Evolutionary conservation across 2,113 vertebrate species (phyloP).

Genomic region (Oryzias javanicus): DNA sequence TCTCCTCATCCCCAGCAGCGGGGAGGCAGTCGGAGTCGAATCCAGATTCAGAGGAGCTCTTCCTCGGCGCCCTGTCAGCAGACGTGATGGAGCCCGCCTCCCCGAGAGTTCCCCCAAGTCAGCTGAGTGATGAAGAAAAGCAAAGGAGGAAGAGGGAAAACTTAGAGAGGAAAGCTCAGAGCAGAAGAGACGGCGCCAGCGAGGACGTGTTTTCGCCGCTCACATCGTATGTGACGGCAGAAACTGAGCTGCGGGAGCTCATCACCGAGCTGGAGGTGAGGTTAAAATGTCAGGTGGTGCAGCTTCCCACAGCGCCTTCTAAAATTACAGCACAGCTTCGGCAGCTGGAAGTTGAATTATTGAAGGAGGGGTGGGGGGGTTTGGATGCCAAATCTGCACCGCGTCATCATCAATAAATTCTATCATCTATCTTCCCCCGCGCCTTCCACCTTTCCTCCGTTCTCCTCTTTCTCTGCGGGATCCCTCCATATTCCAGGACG

Average conservation of each 20-base stretch:
- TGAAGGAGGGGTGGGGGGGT: conserved; percentile 9
- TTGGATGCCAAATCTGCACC: conserved; percentile 23
- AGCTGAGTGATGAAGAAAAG: conserved; percentile 78
- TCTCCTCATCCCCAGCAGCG: conserved; percentile 1
- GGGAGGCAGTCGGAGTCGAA: conserved; percentile 21
- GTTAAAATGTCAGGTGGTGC: neutral
- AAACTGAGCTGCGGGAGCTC: conserved; percentile 88
- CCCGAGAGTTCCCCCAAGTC: conserved; percentile 59
- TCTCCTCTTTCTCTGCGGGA: conserved; percentile 4
- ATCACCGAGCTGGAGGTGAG: conserved; percentile 89
- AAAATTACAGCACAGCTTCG: conserved; percentile 32
- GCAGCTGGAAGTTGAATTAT: conserved; percentile 44
- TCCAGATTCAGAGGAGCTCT: conserved; percentile 59
- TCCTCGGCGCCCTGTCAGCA: conserved; percentile 77
- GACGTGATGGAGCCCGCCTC: conserved; percentile 73
- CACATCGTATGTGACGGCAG: conserved; percentile 88
- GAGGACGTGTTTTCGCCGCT: conserved; percentile 85
- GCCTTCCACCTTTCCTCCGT: neutral
- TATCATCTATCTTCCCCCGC: conserved; percentile 24
- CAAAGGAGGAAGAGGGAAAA: conserved; percentile 81
- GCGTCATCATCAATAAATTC: conserved; percentile 46
- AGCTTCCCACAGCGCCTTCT: conserved; percentile 35
- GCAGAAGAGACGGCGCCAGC: conserved; percentile 16
- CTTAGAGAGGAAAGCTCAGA: conserved; percentile 77
- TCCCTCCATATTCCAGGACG: conserved; percentile 76